Conservation (phyloP, 2,797 vertebrate genomes). For the Galago senegalensis region DNA sequence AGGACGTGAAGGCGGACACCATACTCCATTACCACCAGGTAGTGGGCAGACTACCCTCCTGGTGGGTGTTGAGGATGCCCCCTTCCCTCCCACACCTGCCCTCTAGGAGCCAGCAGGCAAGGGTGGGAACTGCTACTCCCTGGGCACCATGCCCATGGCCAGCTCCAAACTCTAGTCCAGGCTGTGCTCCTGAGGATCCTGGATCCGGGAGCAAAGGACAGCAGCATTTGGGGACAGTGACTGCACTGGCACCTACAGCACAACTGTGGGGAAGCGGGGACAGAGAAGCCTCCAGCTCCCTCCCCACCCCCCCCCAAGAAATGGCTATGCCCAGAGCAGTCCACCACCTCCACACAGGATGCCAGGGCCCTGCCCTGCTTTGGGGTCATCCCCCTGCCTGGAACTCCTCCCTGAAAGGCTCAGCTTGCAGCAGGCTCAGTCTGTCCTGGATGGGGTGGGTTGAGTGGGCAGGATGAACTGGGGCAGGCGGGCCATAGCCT, state of each 20-base stretch:
- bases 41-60: neutral
- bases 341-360: accelerated
- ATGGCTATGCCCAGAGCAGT: neutral
- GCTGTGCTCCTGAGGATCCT: neutral
- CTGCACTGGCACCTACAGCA: neutral
- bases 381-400: accelerated
- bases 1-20: conserved; percentile 94
- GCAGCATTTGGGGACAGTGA: neutral
- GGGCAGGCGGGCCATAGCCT: neutral
- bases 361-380: accelerated
- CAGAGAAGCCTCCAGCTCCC: accelerated
- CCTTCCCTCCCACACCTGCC: neutral
- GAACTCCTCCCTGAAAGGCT: neutral
- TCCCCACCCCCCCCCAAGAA: accelerated
- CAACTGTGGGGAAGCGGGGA: neutral
- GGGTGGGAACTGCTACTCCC: neutral
- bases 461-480: accelerated
- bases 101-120: neutral
- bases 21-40: conserved; percentile 99
- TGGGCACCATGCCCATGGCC: accelerated
- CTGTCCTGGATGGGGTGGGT: too few relatives aligned
- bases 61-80: accelerated
- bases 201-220: neutral
- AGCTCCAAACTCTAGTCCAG: neutral
- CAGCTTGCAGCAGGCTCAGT: neutral